Base-by-base conservation (phyloP, 1,140 invertebrate genomes). In the Phthorimaea operculella region DNA sequence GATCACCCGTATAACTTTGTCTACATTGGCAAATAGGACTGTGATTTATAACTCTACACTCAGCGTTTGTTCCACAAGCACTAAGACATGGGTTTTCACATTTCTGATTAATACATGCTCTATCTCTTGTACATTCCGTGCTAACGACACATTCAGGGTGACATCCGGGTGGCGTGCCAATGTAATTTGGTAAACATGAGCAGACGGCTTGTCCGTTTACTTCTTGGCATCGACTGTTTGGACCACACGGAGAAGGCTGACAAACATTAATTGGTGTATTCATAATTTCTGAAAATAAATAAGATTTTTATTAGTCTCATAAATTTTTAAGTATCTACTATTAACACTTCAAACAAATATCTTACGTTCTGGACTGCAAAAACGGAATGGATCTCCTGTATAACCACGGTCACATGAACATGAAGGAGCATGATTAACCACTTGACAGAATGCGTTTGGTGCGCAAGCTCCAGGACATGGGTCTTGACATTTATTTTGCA, bases 401-500 rank as follows among this genome's bases (percentile, higher is more conserved):
- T 88, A 93, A 45, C 91, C 90, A 12, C 84, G 68, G 18, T 89
- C 85, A 73, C 92, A 94, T 51, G 88, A 88, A 69, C 93, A 95
- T 45, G 90, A 90, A 28, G 93, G 91, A 4, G 90, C 87, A 77
- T 94, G 92, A 70, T 93, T 93, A 3, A 90, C 86, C 1, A 93
- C 91, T 66, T 87, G 86, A 70, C 93, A 94, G 54, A 91, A 81
- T 1, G 93, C 92, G 73, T 92, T 91, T 16, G 88, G 76, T 14
- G 92, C 93, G 77, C 94, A 95, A 8, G 90, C 89, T 52, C 90
- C 91, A 10, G 87, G 86, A 70, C 92, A 93, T 12, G 92, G 92
- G 79, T 94, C 89, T 67, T 79, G 79, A 69, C 92, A 93, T 85
- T 91, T 92, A 63, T 89, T 90, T 64, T 88, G 87, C 14, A 90